Conservation (phyloP, 2,113 vertebrate genomes). For the Prietella phreatophila region DNA sequence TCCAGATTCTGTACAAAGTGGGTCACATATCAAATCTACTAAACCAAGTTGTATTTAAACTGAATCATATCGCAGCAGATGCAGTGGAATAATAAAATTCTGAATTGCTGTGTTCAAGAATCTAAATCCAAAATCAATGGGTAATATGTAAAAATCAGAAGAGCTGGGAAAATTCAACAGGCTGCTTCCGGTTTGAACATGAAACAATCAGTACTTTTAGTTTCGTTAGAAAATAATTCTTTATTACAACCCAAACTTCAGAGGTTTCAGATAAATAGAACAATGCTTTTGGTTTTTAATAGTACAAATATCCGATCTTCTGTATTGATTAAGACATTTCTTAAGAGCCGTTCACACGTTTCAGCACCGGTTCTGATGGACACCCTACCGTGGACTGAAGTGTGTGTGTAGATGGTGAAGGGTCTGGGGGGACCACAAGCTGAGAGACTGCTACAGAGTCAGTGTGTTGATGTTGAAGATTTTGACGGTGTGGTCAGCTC, state of each 20-base stretch:
- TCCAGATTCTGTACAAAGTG: background rate
- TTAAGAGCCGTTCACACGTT: background rate
- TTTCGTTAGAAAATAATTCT: conserved; percentile 25
- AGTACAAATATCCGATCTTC: background rate
- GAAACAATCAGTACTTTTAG: background rate
- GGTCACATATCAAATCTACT: background rate
- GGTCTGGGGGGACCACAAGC: background rate
- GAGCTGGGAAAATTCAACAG: background rate
- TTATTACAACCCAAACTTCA: conserved; percentile 37
- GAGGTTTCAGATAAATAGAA: conserved; percentile 30
- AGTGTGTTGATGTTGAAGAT: conserved; percentile 83
- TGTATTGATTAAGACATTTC: background rate
- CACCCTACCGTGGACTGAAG: background rate
- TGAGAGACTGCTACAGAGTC: conserved; percentile 50
- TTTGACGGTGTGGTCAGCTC: conserved; percentile 88
- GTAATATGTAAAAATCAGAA: background rate
- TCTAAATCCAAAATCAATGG: background rate
- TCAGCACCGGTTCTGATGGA: background rate
- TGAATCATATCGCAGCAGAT: background rate
- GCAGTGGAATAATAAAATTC: background rate
- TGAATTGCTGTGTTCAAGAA: background rate
- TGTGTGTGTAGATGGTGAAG: background rate
- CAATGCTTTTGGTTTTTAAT: background rate
- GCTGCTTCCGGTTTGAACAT: background rate
- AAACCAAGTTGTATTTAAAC: background rate